phyloP scores from a whole-genome alignment of 2,888 invertebrate genomes.

The Sinhomidia bicolor region DNA sequence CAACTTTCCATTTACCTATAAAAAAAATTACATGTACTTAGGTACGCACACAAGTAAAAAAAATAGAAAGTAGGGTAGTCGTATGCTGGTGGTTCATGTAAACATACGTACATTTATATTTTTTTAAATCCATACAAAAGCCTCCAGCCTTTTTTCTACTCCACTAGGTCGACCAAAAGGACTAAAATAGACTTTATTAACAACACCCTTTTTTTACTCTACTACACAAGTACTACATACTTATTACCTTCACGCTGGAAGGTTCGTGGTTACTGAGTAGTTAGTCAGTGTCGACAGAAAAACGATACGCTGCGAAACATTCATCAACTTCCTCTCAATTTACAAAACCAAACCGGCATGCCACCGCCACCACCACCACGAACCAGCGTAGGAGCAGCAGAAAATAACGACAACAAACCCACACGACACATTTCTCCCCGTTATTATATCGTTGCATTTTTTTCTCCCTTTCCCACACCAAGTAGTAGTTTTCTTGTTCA shows the following conservation, averaged over 20 bases:
- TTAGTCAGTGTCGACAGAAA: conserved; percentile 53
- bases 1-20: background rate
- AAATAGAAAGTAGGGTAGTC: background rate
- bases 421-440: background rate
- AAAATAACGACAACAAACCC: background rate
- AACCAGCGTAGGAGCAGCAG: background rate
- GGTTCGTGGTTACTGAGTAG: background rate
- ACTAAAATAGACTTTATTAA: conserved; percentile 27
- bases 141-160: conserved; percentile 15
- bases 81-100: background rate
- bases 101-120: background rate
- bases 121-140: background rate
- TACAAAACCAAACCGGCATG: background rate
- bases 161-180: conserved; percentile 8
- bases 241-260: background rate
- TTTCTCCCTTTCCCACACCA: background rate
- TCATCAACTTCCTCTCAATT: conserved; percentile 38
- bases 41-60: background rate
- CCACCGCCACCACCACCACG: background rate
- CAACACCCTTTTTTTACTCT: conserved; percentile 6
- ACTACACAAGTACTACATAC: too few species aligned
- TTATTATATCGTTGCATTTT: background rate
- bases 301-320: background rate
- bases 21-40: too few species aligned
- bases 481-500: background rate